Percentiles rank a stretch among this genome's conserved stretches.
phyloP scores from a whole-genome alignment of 1,140 invertebrate genomes.

The Drosophila subobscura region DNA sequence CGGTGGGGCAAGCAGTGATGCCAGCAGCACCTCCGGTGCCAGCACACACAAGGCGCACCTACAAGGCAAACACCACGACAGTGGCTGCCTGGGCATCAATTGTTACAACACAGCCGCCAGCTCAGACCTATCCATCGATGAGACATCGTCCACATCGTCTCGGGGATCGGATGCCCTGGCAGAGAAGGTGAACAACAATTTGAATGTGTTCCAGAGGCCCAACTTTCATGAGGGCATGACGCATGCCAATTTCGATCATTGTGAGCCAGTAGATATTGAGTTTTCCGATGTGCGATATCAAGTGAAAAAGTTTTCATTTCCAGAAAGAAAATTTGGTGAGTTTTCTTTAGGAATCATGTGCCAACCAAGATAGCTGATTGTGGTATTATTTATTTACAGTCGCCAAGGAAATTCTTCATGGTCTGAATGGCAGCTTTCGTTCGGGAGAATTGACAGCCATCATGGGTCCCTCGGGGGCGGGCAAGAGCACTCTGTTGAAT shows the following conservation, averaged over 20 bases:
- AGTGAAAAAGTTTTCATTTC: conserved; percentile 84
- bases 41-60: conserved; percentile 30
- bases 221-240: conserved; percentile 45
- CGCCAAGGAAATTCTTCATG: conserved; percentile 87
- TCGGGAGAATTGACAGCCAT: conserved; percentile 88
- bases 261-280: conserved; percentile 86
- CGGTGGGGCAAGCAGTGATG: conserved; percentile 47
- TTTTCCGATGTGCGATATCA: conserved; percentile 87
- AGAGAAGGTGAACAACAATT: conserved; percentile 67
- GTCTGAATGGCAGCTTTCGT: conserved; percentile 85
- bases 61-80: conserved; percentile 10
- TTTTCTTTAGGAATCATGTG: not conserved
- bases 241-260: conserved; percentile 72
- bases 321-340: conserved; percentile 76
- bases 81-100: conserved; percentile 63
- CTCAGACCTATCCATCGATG: conserved; percentile 74
- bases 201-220: conserved; percentile 42
- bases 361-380: not conserved
- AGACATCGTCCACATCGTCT: conserved; percentile 57
- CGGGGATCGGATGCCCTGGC: conserved; percentile 16
- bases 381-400: conserved; percentile 70
- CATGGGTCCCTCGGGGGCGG: conserved; percentile 91
- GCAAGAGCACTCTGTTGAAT: conserved; percentile 89
- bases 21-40: conserved; percentile 43
- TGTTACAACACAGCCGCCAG: conserved; percentile 69